Evolutionary conservation across 2,113 vertebrate genomes (phyloP).

Genomic region (Eolophus roseicapilla): DNA sequence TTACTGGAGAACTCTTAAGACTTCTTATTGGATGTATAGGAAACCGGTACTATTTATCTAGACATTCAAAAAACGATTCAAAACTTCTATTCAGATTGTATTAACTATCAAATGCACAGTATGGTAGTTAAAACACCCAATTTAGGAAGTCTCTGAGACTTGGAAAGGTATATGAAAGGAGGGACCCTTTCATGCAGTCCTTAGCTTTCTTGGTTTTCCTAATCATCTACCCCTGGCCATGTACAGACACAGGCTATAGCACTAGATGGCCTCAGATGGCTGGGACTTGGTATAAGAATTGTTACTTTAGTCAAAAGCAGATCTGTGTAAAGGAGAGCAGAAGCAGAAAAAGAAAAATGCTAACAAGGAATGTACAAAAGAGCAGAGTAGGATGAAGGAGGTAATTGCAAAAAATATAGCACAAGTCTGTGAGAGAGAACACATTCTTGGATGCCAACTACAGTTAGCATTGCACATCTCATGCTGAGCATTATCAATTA

Average conservation of each 20-base stretch:
- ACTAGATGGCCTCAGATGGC: not conserved
- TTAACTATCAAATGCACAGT: not conserved
- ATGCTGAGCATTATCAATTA: not conserved
- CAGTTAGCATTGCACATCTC: not conserved
- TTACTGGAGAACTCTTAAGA: not conserved
- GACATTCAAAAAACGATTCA: not conserved
- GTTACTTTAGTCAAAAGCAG: not conserved
- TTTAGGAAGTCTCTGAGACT: not conserved
- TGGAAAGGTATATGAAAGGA: not conserved
- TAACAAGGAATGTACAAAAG: not conserved
- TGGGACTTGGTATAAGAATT: not conserved
- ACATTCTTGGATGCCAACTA: not conserved
- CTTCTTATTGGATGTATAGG: not conserved
- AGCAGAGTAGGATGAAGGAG: not conserved
- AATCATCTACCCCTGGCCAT: not conserved
- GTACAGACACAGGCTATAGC: not conserved
- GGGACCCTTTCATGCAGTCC: accelerated
- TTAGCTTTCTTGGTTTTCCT: not conserved
- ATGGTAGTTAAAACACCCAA: not conserved
- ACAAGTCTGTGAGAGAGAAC: not conserved
- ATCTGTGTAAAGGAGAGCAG: not conserved
- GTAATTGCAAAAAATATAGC: not conserved
- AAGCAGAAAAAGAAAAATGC: not conserved
- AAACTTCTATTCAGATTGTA: not conserved
- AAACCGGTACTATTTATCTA: not conserved